phyloP scores from a whole-genome alignment of 2,888 invertebrate genomes.

The Philonicus albiceps region DNA sequence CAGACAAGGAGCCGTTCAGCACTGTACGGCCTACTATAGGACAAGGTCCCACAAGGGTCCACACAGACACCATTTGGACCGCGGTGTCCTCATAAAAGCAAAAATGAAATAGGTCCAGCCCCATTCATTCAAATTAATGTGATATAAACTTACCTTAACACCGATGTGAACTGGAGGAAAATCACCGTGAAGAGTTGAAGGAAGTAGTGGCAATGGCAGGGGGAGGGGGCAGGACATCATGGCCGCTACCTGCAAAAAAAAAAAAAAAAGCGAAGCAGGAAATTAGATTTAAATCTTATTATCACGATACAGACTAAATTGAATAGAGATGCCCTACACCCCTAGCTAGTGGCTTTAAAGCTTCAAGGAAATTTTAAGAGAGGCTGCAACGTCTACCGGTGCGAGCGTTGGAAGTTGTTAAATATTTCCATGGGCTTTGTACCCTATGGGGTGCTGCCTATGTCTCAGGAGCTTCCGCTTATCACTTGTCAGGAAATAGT shows the following conservation, averaged over 20 bases:
- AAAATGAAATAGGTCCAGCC: conserved; percentile 14
- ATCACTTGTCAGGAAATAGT: background rate
- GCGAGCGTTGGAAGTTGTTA: background rate
- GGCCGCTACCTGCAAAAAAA: conserved; percentile 62
- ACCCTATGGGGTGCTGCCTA: background rate
- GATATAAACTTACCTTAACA: conserved; percentile 59
- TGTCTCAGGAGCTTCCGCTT: background rate
- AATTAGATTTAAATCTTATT: conserved; percentile 11
- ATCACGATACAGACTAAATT: background rate
- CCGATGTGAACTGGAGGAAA: conserved; percentile 63
- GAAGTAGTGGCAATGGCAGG: conserved; percentile 63
- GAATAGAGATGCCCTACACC: background rate
- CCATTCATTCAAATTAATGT: conserved; percentile 46
- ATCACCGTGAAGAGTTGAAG: conserved; percentile 63
- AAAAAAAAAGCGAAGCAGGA: conserved; percentile 31
- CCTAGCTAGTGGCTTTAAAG: background rate
- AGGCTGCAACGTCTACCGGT: background rate
- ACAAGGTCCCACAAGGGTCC: background rate
- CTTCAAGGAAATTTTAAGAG: background rate
- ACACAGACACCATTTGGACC: background rate
- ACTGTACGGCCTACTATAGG: background rate
- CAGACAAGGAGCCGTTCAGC: background rate
- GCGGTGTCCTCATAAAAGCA: background rate
- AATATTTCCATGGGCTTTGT: background rate
- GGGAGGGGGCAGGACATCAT: conserved; percentile 65